These are phyloP conservation scores for Homarus americanus DNA, from an alignment of 1,140 invertebrate genomes.

Conservation along the genomic window DNA sequence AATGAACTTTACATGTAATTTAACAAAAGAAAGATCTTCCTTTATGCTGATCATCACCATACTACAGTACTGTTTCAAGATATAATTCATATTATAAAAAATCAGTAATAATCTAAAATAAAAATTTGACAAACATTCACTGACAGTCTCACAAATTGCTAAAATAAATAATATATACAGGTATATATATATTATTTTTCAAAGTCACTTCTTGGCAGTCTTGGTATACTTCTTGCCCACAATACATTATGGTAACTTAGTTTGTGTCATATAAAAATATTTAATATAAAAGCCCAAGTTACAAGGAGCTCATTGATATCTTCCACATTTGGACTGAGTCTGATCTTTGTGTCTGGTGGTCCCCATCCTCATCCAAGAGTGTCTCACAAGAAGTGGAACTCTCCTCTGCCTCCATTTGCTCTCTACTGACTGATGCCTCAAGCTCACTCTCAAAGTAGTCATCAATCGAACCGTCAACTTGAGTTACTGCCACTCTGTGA, in stretches of 20 bases:
- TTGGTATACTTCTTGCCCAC: neutral
- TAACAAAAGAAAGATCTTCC: neutral
- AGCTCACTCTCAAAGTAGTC: neutral
- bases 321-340: neutral
- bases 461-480: slow-evolving; percentile 23
- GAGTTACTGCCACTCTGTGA: neutral
- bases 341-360: neutral
- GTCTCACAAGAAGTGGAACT: neutral
- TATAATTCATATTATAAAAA: neutral
- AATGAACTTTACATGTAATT: neutral
- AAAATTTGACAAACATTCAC: neutral
- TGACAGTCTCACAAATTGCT: no score
- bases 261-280: neutral
- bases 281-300: neutral
- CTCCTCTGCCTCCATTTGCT: neutral
- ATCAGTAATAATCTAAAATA: neutral
- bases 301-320: neutral
- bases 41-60: neutral
- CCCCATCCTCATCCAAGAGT: neutral
- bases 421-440: neutral
- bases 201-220: neutral
- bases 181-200: neutral
- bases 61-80: neutral
- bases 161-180: no score
- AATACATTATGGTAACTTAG: neutral